A percentile compares a stretch with the other conserved stretches of the same genome.
These are phyloP conservation scores for Brachionus koreanus DNA, from an alignment of 1,140 invertebrate species.

Conservation along the genomic window DNA sequence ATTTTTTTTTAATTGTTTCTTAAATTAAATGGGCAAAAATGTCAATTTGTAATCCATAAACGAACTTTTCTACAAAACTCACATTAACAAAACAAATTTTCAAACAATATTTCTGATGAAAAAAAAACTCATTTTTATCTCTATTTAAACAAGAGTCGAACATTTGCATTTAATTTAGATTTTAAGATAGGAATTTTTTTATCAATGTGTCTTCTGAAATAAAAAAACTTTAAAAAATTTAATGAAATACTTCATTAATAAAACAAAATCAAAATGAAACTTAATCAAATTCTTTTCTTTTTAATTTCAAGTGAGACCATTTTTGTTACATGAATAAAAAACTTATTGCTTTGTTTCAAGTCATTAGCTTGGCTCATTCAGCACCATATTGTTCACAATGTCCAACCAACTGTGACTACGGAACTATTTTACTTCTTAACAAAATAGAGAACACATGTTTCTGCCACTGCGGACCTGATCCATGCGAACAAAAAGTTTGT, in stretches of 20 bases:
- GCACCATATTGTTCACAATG: not conserved
- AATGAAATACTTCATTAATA: not conserved
- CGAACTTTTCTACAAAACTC: not conserved
- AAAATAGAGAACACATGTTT: not conserved
- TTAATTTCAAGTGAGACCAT: not conserved
- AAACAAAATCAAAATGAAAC: not conserved
- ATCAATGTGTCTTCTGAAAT: not conserved
- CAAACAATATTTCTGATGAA: not conserved
- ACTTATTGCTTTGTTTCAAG: not conserved
- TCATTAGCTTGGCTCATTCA: not conserved
- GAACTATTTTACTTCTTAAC: not conserved
- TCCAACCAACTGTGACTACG: not conserved
- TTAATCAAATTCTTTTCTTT: not conserved
- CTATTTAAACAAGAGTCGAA: not conserved
- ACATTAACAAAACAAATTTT: not conserved
- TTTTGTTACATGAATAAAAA: not conserved
- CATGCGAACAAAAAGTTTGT: not conserved
- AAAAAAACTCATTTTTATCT: not conserved
- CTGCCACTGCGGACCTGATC: not conserved
- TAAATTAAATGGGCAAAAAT: not conserved
- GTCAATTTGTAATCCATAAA: not conserved
- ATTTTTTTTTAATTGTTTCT: not conserved
- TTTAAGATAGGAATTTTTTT: not conserved
- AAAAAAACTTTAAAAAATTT: not conserved
- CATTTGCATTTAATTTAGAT: conserved; percentile 27